Base-by-base conservation (phyloP, 1,140 invertebrate genomes). In the Lasaia peninsularis region DNA sequence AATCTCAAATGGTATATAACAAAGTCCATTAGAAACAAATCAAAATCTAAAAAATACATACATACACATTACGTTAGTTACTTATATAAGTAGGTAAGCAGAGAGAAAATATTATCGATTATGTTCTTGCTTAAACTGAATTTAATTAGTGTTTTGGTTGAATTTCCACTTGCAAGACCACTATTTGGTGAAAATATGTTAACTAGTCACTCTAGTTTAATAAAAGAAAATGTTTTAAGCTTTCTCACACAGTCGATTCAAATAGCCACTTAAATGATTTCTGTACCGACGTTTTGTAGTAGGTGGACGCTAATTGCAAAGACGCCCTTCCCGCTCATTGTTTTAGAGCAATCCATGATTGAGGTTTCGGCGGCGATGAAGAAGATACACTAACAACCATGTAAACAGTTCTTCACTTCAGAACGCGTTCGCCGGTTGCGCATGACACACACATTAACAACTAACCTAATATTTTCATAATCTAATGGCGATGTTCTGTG, bases 391-490 rank as follows among this genome's bases (percentile, higher is more conserved):
- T 88, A 88, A 88, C 83, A 78, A 78, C 63, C 68, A 64, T 69
- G 73, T 64, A 85, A 88, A 88, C 78, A 88, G 55, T 60, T 66
- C 55, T 62, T 62, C 67, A 61, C 73, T 67, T 75, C 70, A 71
- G 75, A 74, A 64, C 71, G 55, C 59, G 68, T 64, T 69, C 69
- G 67, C 75, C 70, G 69, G 73, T 58, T 60, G 79, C 67, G 80
- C 85, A 86, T 88, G 83, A 88, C 83, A 88, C 83, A 86, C 80
- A 77, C 85, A 88, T 88, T 88, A 88, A 88, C 85, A 80, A 65
- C 75, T 78, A 74, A 78, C 83, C 83, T 86, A 86, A 88, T 88
- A 88, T 88, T 88, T 88, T 88, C 85, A 88, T 88, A 88, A 88
- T 88, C 85, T 88, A 88, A 88, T 88, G 85, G 83, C 85, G 77